Conservation (phyloP, 2,797 vertebrate genomes). For the Peromyscus nudipes region DNA sequence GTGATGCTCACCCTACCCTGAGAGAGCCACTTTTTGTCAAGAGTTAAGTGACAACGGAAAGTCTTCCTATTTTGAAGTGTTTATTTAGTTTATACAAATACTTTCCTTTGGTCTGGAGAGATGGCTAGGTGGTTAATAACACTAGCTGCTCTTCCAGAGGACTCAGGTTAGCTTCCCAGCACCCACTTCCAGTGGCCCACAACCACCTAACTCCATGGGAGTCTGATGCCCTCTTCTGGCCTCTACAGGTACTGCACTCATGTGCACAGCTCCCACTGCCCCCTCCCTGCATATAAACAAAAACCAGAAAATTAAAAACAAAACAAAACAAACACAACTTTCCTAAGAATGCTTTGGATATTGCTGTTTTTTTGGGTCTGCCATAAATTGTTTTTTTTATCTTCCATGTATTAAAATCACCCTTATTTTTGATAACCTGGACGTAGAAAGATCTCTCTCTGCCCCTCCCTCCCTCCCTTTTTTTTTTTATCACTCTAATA, state of each 20-base stretch:
- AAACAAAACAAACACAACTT: not conserved
- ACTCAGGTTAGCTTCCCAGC: not conserved
- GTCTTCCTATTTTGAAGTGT: not conserved
- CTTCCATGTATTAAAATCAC: not conserved
- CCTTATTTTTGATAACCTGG: slow-evolving; percentile 12
- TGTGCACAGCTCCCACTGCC: not conserved
- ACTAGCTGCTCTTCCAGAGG: not conserved
- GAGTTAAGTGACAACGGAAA: not conserved
- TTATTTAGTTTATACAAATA: not conserved
- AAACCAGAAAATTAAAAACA: not conserved
- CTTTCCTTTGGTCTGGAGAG: not conserved
- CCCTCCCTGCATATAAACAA: not conserved
- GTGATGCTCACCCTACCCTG: not conserved
- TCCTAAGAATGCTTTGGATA: not conserved
- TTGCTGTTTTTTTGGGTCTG: not conserved
- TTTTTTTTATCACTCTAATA: not conserved
- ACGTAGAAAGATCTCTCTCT: not conserved
- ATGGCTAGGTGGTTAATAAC: not conserved
- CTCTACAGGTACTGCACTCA: not conserved
- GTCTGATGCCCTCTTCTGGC: not conserved
- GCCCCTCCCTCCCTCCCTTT: rapidly evolving
- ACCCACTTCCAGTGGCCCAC: not conserved
- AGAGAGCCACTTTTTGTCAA: not conserved
- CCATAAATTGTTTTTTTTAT: not conserved
- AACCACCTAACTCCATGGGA: not conserved